Evolutionary conservation across 2,797 vertebrate species (phyloP).

Genomic region (Bovichtus diacanthus): DNA sequence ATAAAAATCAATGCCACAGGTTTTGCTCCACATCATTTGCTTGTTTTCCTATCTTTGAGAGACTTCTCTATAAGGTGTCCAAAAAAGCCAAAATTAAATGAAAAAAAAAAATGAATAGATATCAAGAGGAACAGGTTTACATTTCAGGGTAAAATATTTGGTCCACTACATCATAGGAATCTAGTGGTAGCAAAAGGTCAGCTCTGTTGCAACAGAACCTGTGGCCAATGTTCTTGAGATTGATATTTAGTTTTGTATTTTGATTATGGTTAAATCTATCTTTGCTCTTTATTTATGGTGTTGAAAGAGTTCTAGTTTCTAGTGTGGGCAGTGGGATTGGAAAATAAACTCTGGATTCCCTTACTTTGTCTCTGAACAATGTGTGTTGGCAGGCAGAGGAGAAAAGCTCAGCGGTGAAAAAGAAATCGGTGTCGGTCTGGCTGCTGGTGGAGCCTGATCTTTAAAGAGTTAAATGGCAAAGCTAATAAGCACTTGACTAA

Average conservation of each 20-base stretch:
- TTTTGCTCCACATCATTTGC: neutral
- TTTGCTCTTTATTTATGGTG: neutral
- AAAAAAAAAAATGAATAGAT: neutral
- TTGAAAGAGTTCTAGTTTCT: neutral
- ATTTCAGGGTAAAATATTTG: neutral
- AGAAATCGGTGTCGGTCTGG: neutral
- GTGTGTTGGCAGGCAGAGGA: neutral
- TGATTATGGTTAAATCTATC: neutral
- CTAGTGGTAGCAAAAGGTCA: neutral
- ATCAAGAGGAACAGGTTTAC: neutral
- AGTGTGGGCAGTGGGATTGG: neutral
- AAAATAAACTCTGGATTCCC: neutral
- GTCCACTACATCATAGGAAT: neutral
- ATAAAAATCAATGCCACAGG: neutral
- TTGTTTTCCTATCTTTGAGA: neutral
- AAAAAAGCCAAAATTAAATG: neutral
- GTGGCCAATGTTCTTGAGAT: neutral
- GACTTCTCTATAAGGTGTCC: neutral
- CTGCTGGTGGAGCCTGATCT: conserved; percentile 32
- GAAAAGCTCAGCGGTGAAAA: conserved; percentile 25
- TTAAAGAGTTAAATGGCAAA: conserved; percentile 56
- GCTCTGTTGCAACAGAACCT: neutral
- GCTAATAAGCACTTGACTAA: conserved; percentile 59
- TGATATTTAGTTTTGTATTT: neutral
- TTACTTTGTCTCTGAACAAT: neutral